These are phyloP conservation scores for Microctenopoma lineatum DNA, from an alignment of 2,797 vertebrate species.

Conservation along the genomic window DNA sequence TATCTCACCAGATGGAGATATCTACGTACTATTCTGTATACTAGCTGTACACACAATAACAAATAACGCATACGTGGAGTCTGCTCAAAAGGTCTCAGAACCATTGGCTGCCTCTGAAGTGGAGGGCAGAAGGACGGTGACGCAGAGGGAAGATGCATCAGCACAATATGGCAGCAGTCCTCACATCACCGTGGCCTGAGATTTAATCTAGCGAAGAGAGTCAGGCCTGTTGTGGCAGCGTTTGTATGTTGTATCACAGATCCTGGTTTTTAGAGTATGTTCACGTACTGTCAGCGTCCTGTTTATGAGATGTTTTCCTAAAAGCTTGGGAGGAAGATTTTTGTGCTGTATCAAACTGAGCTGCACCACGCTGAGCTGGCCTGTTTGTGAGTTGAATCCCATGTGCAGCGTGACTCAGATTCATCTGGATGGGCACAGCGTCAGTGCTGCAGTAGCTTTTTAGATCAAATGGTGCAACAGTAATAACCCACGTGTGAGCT, in stretches of 20 bases:
- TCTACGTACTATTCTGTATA: neutral
- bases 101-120: slow-evolving; percentile 48
- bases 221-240: slow-evolving; percentile 29
- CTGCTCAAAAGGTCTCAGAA: slow-evolving; percentile 42
- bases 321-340: neutral
- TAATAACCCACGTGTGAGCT: neutral
- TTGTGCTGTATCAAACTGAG: neutral
- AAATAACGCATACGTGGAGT: slow-evolving; percentile 28
- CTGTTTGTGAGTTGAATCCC: slow-evolving; percentile 15
- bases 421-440: neutral
- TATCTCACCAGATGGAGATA: slow-evolving; percentile 5
- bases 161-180: slow-evolving; percentile 65
- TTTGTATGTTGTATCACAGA: slow-evolving; percentile 15
- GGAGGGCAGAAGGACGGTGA: slow-evolving; percentile 66
- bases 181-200: slow-evolving; percentile 50
- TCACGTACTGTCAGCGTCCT: neutral
- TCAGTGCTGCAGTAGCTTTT: slow-evolving; percentile 13
- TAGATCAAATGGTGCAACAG: neutral
- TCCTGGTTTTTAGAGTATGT: slow-evolving; percentile 5
- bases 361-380: slow-evolving; percentile 8
- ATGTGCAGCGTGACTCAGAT: slow-evolving; percentile 20
- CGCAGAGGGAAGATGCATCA: slow-evolving; percentile 69
- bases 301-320: slow-evolving; percentile 20
- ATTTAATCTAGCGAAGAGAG: slow-evolving; percentile 48
- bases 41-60: neutral